Evolutionary conservation across 2,113 vertebrate species (phyloP), one percentile per base, ranked within the genome.

Genomic region (Pardalotus punctatus): DNA sequence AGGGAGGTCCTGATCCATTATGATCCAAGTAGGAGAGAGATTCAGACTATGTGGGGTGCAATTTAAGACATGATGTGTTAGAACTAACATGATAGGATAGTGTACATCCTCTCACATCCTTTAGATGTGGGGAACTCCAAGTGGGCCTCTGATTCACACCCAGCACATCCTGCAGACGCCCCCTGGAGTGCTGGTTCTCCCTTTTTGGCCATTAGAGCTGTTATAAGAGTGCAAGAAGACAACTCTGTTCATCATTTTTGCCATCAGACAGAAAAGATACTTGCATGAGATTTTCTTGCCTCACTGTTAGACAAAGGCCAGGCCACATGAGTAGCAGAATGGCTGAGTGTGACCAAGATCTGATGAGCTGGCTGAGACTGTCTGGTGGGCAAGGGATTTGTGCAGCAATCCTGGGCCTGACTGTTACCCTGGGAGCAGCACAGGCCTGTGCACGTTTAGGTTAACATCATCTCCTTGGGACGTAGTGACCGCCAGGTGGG

Each of bases 381-480:
- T 35, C 28, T 56, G 48, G n/a, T 1, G 4, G 57, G n/a, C 17
- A 24, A 27, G 14, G 62, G 33, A 16, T 64, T 21, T 45, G 28
- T 73, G 70, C 60, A 29, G 70, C 64, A 50, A 43, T 10, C 2
- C 5, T 11, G 27, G 48, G 22, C 28, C 4, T 24, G 40, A 9
- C 7, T 10, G 16, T 24, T 31, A 17, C 12, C 7, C 73, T 31
- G 45, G 22, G 19, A 36, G 36, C 25, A 65, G 61, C 73, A 28
- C 40, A 54, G 53, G 18, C 35, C 28, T 20, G 10, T 6, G 36
- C 10, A 9, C 29, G 1, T 51, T 36, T 5, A 2, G 20, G 42
- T 23, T 33, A 10, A 23, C 5, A 2, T 29, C 0, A 2, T 12
- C 20, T 35, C 62, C 28, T 25, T 8, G 4, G 14, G 7, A 10